Base-by-base conservation (phyloP, 2,888 invertebrate species). In the Priocnemis perturbator region DNA sequence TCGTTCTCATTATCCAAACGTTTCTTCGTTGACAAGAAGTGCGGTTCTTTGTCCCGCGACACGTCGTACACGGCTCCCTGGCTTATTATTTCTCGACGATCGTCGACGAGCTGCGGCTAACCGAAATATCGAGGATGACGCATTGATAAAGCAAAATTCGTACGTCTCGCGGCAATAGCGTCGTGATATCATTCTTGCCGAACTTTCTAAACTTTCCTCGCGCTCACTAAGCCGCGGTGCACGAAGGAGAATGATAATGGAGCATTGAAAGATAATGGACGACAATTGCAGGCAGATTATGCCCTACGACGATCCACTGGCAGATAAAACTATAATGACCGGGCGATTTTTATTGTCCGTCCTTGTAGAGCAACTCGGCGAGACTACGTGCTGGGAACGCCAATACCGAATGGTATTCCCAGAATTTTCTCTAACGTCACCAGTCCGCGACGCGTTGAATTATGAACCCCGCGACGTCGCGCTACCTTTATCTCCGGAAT, bases 241-340 rank as follows among this genome's bases (percentile, higher is more conserved):
- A 59, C 57, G 67, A 72, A 69, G 62, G 66, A 53, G 65, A 62
- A 64, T 69, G 67, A 77, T 72, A 74, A 77, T 67, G 44, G 63
- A 52, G 53, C 72, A 60, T 50, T 64, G 64, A 56, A 74, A 67
- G 63, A 70, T 75, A 77, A 73, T 75, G 64, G 62, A 62, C 64
- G 77, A 71, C 72, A 77, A 73, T 77, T 69, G 68, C 63, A 65
- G 70, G 70, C 67, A 65, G 67, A 61, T 75, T 70, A 66, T 67
- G 68, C 65, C 71, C 57, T 61, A 52, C 61, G 67, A 75, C 67
- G 74, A 60, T 66, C 58, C 53, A 64, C n/a, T 65, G 44, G 58
- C 57, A 59, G 67, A 69, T 69, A 60, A 48, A 69, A 55, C 48
- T 45, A 59, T 63, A 70, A 77, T 69, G 65, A 55, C 64, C 62